Base-by-base conservation (phyloP, 2,888 invertebrate species). In the Rhagonycha lutea region DNA sequence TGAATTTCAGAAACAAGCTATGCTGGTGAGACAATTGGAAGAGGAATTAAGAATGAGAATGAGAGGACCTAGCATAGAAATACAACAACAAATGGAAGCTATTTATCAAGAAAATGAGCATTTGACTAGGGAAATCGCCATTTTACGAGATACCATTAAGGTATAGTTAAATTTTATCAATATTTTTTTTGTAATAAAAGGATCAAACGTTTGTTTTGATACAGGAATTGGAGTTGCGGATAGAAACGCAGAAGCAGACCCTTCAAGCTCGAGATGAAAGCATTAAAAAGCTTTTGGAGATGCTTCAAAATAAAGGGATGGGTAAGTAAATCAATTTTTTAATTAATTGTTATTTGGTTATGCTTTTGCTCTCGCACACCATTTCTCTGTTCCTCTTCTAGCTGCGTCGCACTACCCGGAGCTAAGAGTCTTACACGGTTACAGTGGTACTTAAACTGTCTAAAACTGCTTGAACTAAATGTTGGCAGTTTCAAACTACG, bases 161-260 rank as follows among this genome's bases (percentile, higher is more conserved):
- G 95, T 95, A 83, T 8, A n/a, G 60, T 5, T 23, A 18, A 62
- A 14, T 62, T 23, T 18, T 10, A 23, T 18, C 3, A 12, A 11
- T 1, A 12, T 10, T 63, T 63, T 24, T 63, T 24, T 63, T 23
- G n/a, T 11, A 65, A 8, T 24, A 8, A 24, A 12, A 23, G 4
- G 12, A 26, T 24, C 12, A 1, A 23, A 1, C 12, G 23, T 26
- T 63, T 47, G 69, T 79, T 70, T 68, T 73, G 73, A 87, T 90
- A 75, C 90, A 96, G 94, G 98, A 98, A 90, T 91, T 98, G 89
- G 98, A 98, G 89, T 90, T 98, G 85, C 93, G 98, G 84, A 97
- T 98, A 86, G 98, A 98, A 89, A 98, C 98, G 32, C 98, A 99
- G 89, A 98, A 98, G 89, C 98, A 98, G 90, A 99, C 98, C 67